Percentiles rank a stretch among this genome's conserved stretches.
Evolutionary conservation across 2,888 invertebrate genomes (phyloP).

Genomic region (Loripinus fragilis): DNA sequence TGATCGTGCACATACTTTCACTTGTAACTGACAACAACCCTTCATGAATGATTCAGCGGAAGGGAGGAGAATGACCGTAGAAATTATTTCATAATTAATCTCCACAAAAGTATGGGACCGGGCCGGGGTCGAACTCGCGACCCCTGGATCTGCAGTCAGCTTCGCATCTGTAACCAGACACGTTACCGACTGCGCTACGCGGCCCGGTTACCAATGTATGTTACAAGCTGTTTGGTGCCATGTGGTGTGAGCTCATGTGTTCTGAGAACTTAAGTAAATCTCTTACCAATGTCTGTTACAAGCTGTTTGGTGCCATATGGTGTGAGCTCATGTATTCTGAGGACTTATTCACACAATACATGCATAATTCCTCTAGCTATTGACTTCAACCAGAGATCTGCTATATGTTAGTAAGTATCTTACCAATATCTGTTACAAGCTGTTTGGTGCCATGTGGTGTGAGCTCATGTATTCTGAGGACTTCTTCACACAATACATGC

Average conservation of each 20-base stretch:
- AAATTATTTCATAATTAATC: too few relatives aligned
- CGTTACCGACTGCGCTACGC: too few relatives aligned
- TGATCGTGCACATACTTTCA: too few relatives aligned
- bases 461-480: constrained; percentile 89
- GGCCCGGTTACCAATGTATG: constrained; percentile 91
- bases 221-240: constrained; percentile 90
- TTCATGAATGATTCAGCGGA: too few relatives aligned
- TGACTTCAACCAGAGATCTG: constrained; percentile 90
- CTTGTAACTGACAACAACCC: too few relatives aligned
- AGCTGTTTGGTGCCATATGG: constrained; percentile 90
- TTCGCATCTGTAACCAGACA: too few relatives aligned
- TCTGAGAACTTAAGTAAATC: too few relatives aligned
- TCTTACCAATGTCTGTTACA: constrained; percentile 90
- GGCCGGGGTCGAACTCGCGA: too few relatives aligned
- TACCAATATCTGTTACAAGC: constrained; percentile 91
- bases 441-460: constrained; percentile 89
- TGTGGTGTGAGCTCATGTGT: constrained; percentile 88
- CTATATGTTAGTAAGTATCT: constrained; percentile 82
- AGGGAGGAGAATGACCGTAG: too few relatives aligned
- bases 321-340: constrained; percentile 88
- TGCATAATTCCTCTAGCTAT: constrained; percentile 90
- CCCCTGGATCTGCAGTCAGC: too few relatives aligned
- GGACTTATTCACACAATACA: constrained; percentile 89
- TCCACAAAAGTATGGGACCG: too few relatives aligned
- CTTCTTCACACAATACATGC: constrained; percentile 89